Percentiles rank a stretch among this genome's conserved stretches.
These are phyloP conservation scores for Gallinago nigripennis DNA, from an alignment of 2,797 vertebrate genomes.

Conservation along the genomic window DNA sequence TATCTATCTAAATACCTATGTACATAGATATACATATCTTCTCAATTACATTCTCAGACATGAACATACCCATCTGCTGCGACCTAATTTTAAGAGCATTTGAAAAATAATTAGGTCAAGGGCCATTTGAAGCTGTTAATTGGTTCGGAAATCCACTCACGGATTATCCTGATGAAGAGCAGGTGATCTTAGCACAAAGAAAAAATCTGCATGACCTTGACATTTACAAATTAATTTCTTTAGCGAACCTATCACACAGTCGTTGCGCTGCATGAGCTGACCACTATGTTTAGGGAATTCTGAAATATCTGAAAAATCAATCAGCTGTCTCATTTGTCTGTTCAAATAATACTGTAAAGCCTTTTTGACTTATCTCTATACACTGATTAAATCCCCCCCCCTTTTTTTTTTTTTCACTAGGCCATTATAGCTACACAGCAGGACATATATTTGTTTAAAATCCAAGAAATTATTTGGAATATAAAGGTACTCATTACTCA, in stretches of 20 bases:
- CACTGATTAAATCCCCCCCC: not conserved
- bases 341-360: not conserved
- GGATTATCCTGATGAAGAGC: conserved; percentile 10
- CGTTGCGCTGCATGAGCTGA: not conserved
- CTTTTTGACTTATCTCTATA: not conserved
- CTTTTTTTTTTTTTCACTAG: not conserved
- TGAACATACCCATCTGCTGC: not conserved
- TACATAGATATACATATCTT: not conserved
- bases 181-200: not conserved
- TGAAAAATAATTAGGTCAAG: conserved; percentile 43
- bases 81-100: conserved; percentile 7
- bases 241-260: not conserved
- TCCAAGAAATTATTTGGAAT: not conserved
- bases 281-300: not conserved
- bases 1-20: not conserved
- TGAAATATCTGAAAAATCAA: not conserved
- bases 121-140: conserved; percentile 16
- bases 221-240: conserved; percentile 1
- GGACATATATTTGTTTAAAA: conserved; percentile 30
- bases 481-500: conserved; percentile 5
- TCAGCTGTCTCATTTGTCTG: not conserved
- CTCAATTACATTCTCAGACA: not conserved
- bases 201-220: not conserved
- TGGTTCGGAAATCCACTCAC: conserved; percentile 18
- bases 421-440: not conserved